Base-by-base conservation (phyloP, 2,113 vertebrate genomes). In the Arvicanthis niloticus region DNA sequence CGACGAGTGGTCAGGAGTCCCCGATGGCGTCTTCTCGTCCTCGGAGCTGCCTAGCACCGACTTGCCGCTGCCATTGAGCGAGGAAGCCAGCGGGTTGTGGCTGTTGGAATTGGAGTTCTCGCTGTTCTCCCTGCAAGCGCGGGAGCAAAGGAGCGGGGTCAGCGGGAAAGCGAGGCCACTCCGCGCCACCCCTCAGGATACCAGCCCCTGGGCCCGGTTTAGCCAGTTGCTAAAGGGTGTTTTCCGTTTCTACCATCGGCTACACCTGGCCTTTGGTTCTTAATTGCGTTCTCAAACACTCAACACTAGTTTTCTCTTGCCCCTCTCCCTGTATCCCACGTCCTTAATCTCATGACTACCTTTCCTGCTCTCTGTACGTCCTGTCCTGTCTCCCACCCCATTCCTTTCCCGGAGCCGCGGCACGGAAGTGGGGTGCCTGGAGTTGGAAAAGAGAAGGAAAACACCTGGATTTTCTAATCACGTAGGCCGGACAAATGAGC, bases 1-100 rank as follows among this genome's bases (percentile, higher is more conserved):
- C 11, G 99, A 99, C 70, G 99, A 99, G 99, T 99, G 99, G 98
- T 99, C 99, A 80, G 99, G 99, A 2, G 99, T 99, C 93, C 99
- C 99, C 24, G 99, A 99, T 0, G 99, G 99, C 1, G 99, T 99
- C 99, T 99, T 99, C 98, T 99, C 99, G 94, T 99, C 99, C 98
- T 99, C 99, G 0, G 99, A 99, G 97, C 99, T 99, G 98, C 99
- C 99, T 98, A 99, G 98, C 98, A 99, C 99, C 96, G 99, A 99
- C 99, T 99, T 99, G 98, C 98, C 98, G 98, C 98, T 99, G 98
- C 99, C 99, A 75, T 99, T 99, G 99, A 99, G 99, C 84, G 99
- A 99, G 58, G 99, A 99, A 86, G 99, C 99, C 97, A 99, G 98
- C 42, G 99, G 98, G 97, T 99, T 99, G 99, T 99, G 99, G 98